Evolutionary conservation across 2,797 vertebrate genomes (phyloP).

Genomic region (Vireo griseus): DNA sequence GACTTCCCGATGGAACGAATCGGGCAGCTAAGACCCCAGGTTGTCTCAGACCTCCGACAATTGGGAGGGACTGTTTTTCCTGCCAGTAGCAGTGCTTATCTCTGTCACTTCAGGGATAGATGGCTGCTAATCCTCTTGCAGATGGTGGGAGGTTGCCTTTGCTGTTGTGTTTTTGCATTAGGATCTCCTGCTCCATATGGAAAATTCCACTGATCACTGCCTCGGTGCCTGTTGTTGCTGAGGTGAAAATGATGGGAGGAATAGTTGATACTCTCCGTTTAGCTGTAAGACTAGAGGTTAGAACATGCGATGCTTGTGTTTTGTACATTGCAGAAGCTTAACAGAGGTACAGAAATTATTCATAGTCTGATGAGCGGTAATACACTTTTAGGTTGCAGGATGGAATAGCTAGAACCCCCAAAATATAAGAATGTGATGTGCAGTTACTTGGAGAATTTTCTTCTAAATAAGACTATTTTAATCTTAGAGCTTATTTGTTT

Average conservation of each 20-base stretch:
- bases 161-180: background rate
- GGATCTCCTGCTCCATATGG: background rate
- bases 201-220: background rate
- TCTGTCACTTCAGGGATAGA: background rate
- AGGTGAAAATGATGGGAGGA: background rate
- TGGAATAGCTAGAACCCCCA: background rate
- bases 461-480: background rate
- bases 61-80: background rate
- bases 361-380: background rate
- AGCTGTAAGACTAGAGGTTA: background rate
- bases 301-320: background rate
- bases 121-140: background rate
- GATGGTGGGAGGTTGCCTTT: background rate
- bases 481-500: background rate
- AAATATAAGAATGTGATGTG: background rate
- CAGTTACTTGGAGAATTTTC: fast-evolving
- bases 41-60: fast-evolving
- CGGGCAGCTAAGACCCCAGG: fast-evolving
- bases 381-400: background rate
- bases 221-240: background rate
- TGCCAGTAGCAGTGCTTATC: background rate
- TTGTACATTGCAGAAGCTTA: background rate
- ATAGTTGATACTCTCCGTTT: background rate
- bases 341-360: background rate
- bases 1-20: fast-evolving